Conservation (phyloP, 2,797 vertebrate species). For the Gadopsis bispinosus region DNA sequence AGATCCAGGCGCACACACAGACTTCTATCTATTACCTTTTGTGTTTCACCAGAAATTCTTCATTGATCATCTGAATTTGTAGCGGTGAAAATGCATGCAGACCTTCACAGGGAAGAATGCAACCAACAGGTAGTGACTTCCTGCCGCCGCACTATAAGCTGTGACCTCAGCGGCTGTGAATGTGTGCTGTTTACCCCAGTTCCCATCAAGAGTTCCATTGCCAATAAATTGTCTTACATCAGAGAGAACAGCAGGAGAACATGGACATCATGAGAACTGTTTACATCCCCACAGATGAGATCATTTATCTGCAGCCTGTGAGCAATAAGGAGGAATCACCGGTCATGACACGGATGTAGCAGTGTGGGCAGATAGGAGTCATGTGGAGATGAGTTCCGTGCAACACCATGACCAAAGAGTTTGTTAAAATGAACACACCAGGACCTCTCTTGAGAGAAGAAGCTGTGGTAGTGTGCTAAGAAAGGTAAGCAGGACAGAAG, state of each 20-base stretch:
- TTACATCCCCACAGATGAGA: conserved; percentile 47
- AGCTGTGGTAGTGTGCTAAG: neutral
- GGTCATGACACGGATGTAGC: conserved; percentile 4
- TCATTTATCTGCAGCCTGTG: conserved; percentile 38
- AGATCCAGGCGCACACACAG: neutral
- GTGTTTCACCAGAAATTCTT: neutral
- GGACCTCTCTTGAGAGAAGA: neutral
- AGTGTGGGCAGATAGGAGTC: conserved; percentile 19
- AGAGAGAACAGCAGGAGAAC: conserved; percentile 38
- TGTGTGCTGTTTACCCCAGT: conserved; percentile 15
- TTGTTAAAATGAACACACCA: conserved; percentile 24
- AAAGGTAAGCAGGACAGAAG: neutral
- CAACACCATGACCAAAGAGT: conserved; percentile 15
- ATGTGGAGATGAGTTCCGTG: conserved; percentile 24
- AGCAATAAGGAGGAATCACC: conserved; percentile 37
- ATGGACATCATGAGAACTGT: conserved; percentile 26
- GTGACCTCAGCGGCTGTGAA: conserved; percentile 5
- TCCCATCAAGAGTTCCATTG: conserved; percentile 31
- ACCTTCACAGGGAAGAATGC: neutral
- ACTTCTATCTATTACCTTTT: neutral
- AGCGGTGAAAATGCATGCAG: neutral
- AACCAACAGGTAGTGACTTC: neutral
- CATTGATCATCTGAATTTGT: neutral
- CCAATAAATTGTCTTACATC: conserved; percentile 33
- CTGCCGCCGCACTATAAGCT: neutral